Evolutionary conservation across 2,113 vertebrate species (phyloP), one percentile per base, ranked within the genome.

Genomic region (Labeo catla): DNA sequence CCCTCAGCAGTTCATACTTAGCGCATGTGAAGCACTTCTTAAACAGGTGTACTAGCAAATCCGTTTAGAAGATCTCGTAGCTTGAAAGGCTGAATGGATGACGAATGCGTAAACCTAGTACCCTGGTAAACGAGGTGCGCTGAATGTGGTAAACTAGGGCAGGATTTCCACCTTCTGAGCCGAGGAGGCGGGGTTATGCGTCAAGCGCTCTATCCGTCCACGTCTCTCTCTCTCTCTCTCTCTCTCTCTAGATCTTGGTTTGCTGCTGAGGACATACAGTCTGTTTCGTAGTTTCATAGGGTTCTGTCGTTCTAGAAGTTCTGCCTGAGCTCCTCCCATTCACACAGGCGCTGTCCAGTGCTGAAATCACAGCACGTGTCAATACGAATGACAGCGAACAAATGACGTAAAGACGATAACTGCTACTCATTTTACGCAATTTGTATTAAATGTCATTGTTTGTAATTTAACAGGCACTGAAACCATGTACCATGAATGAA

Each of bases 161-260:
- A 88, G 89, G 90, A 91, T 89, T 91, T 85, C 91, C 90, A 89
- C 90, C 94, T 93, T 93, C 89, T 89, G 88, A 90, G 83, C 86
- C 87, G 91, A 85, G 84, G 86, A 89, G 92, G 90, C 76, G 84
- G 90, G 92, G 94, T 92, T 92, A 94, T 93, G 93, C 93, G 92
- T 93, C 93, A 93, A 93, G 92, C 90, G 11, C 36, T 74, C 11
- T 50, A 70, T 82, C 80, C 47, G 47, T 87, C 85, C 45, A 73
- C 85, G 87, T 88, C 89, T 91, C 89, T 92, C 93, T 89, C 89
- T 89, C 90, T 88, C 82, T 23, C 86, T 79, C 63, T 87, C 85
- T 87, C 88, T 87, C 70, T 88, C 12, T 57, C 54, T n/a, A 13
- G 9, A 12, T 72, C 28, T 23, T 11, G 23, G 12, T 66, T 34